Evolutionary conservation across 2,797 vertebrate genomes (phyloP).

Genomic region (Falco rusticolus): DNA sequence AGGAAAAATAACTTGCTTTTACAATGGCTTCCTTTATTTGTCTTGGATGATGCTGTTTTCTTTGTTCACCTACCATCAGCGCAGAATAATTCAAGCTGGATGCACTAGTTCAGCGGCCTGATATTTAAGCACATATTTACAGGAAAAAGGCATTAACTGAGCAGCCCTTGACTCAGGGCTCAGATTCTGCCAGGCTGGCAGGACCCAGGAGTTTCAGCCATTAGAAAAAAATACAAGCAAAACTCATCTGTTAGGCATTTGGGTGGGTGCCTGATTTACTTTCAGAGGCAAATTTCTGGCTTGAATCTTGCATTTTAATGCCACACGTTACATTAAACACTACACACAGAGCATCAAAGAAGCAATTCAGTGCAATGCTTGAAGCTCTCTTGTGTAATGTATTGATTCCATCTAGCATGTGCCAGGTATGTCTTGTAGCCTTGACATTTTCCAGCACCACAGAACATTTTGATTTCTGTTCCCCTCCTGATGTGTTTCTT

Average conservation of each 20-base stretch:
- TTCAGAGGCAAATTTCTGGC: slow-evolving; percentile 25
- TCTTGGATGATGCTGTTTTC: not conserved
- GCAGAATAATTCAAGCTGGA: not conserved
- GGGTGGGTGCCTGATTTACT: not conserved
- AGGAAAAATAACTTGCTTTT: not conserved
- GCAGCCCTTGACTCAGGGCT: not conserved
- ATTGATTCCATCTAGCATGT: not conserved
- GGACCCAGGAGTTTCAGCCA: not conserved
- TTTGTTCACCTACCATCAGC: not conserved
- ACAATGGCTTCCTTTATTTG: not conserved
- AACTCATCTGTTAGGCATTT: not conserved
- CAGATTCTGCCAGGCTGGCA: not conserved
- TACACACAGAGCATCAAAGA: not conserved
- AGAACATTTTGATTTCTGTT: not conserved
- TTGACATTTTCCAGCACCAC: not conserved
- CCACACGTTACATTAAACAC: not conserved
- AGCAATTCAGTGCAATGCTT: not conserved
- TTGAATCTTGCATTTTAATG: not conserved
- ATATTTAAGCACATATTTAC: not conserved
- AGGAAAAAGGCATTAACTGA: not conserved
- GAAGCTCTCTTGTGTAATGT: not conserved
- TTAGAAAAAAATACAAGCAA: not conserved
- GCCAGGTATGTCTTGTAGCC: not conserved
- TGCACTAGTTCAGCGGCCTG: not conserved
- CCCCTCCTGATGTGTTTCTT: not conserved